Base-by-base conservation (phyloP, 1,140 invertebrate species). In the Zophobas morio region DNA sequence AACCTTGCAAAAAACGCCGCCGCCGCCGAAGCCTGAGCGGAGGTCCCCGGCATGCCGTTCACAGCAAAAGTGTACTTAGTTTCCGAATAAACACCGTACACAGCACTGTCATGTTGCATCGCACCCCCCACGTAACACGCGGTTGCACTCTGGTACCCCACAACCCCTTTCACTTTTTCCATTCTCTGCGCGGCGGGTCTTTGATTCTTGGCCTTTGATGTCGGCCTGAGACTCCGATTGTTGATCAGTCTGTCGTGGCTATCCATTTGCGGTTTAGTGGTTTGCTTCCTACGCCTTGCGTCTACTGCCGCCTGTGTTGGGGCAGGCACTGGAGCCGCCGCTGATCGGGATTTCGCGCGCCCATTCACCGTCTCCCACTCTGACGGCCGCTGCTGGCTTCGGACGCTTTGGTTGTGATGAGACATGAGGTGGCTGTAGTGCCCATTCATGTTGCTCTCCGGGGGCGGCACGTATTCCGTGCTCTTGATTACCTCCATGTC, bases 1-100 rank as follows among this genome's bases (percentile, higher is more conserved):
- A 84, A 87, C 86, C 86, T 85, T 81, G 86, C 86, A 80, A 87
- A 87, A 84, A 87, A 87, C 47, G 86, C 86, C 46, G 86, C 86
- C 34, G 86, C 86, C 6, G 86, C 85, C 6, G 84, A 86, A 46
- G 86, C 81, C 77, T 87, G 86, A 4, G 85, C 85, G 37, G 82
- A 76, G 79, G 82, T 86, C 71, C 83, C 82, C 1, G 84, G 81
- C 20, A 86, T 77, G 20, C 85, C 83, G 78, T 84, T 86, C 57
- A 86, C 86, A 74, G 85, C 82, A 76, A 86, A 87, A 56, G 85
- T 82, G 73, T 87, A 87, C 70, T 86, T 86, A 36, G 84, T 84
- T 78, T 87, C 86, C 6, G 84, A 82, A 78, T 86, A 87, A 70
- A 86, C 82, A 80, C 85, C 85, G 74, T 84, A 86, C 63, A 85